Evolutionary conservation across 2,888 invertebrate species (phyloP), one percentile per base, ranked within the genome.

Genomic region (Hybos culiciformis): DNA sequence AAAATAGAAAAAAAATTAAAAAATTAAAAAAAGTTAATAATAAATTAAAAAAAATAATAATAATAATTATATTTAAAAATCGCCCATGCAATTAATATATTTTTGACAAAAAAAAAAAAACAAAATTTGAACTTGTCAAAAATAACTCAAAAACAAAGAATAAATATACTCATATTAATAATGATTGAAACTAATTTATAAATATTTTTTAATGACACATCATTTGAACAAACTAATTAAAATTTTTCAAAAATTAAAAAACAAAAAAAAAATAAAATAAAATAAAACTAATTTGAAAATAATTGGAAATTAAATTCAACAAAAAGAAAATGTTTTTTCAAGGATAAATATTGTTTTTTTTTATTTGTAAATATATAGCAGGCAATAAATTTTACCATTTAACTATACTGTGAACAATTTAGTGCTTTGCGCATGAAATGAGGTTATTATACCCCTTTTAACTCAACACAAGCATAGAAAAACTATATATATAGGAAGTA

Each of bases 201-300:
- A 37, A 23, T 19, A n/a, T 37, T 5, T 26, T 26, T 18, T 21
- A 21, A 37, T 37, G 33, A 40, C 26, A 37, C 41, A 46, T 42
- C 43, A 49, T 45, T 44, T 7, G 42, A 45, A 47, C 47, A 45
- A 49, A 49, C 44, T 41, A 21, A 21, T 33, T 37, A 5, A 19
- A 20, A 39, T 39, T 20, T 8, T 41, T 36, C 24, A 31, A 1
- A 21, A 37, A 33, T 26, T 34, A 21, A 11, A 20, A 9, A 19
- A 37, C 39, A 41, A 49, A 45, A 42, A 36, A 24, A 33, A 29
- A 44, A 38, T 49, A 45, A 46, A 24, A 38, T 46, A 23, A 12
- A 42, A 24, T 41, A 39, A 37, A 18, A 41, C 41, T 21, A n/a
- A 21, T 15, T 37, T 26, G 14, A 8, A 42, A 31, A 33, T n/a